Percentiles rank a stretch among this genome's conserved stretches.
phyloP scores from a whole-genome alignment of 2,113 vertebrate species.

The Triplophysa siluroides region DNA sequence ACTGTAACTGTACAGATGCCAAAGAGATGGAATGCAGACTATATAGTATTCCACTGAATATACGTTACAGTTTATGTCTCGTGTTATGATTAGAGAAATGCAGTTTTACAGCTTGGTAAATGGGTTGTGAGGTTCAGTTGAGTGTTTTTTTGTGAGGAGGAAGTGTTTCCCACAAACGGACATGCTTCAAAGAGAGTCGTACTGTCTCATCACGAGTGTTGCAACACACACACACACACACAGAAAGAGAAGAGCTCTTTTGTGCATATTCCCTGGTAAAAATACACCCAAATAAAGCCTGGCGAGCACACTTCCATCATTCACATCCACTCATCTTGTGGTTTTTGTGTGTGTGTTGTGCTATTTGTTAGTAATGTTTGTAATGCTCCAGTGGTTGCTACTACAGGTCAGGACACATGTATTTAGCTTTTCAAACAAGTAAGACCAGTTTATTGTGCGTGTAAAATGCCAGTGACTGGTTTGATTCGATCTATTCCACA shows the following conservation, averaged over 20 bases:
- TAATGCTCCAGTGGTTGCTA: background rate
- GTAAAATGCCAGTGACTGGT: background rate
- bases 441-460: background rate
- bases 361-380: background rate
- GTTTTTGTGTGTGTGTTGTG: background rate
- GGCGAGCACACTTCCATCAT: background rate
- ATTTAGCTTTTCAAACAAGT: conserved; percentile 3
- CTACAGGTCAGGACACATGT: conserved; percentile 3
- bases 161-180: conserved; percentile 32
- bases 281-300: background rate
- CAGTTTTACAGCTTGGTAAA: background rate
- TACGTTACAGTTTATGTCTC: no score
- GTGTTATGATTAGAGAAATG: background rate
- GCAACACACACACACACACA: background rate
- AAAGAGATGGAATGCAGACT: background rate
- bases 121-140: background rate
- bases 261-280: conserved; percentile 26
- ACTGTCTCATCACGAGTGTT: conserved; percentile 22
- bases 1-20: background rate
- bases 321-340: background rate
- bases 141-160: background rate
- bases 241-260: background rate
- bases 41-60: background rate
- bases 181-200: background rate
- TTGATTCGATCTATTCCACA: background rate